A percentile compares a stretch with the other conserved stretches of the same genome.
Evolutionary conservation across 2,113 vertebrate species (phyloP).

Genomic region (Gymnogyps californianus): DNA sequence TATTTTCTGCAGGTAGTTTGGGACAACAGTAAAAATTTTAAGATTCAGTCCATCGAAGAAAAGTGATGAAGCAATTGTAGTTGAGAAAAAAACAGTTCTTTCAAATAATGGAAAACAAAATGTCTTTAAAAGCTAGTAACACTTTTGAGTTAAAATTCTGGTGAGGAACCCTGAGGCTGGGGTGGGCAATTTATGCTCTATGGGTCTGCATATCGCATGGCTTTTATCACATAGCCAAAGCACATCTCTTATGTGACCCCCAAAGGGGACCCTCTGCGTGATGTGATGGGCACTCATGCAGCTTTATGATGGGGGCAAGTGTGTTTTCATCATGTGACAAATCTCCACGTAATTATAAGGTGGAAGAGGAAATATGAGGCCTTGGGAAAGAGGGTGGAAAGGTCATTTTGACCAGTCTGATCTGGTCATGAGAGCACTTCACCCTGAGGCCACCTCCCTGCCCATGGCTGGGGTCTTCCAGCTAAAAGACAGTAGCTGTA

Average conservation of each 20-base stretch:
- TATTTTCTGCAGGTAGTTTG: not conserved
- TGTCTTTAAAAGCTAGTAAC: not conserved
- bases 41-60: not conserved
- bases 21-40: not conserved
- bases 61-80: not conserved
- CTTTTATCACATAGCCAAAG: not conserved
- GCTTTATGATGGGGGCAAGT: not conserved
- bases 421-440: not conserved
- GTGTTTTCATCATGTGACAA: not conserved
- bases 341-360: not conserved
- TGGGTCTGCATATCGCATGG: not conserved
- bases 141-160: not conserved
- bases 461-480: not conserved
- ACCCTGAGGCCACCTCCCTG: not conserved
- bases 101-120: not conserved
- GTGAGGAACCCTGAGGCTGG: not conserved
- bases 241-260: not conserved
- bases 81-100: not conserved
- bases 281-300: fast-evolving
- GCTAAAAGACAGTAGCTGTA: not conserved
- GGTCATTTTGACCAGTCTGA: too few relatives aligned
- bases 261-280: not conserved
- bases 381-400: not conserved
- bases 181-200: not conserved
- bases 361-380: not conserved